These are phyloP conservation scores for Scrobipalpa costella DNA, from an alignment of 2,888 invertebrate species.

Conservation along the genomic window DNA sequence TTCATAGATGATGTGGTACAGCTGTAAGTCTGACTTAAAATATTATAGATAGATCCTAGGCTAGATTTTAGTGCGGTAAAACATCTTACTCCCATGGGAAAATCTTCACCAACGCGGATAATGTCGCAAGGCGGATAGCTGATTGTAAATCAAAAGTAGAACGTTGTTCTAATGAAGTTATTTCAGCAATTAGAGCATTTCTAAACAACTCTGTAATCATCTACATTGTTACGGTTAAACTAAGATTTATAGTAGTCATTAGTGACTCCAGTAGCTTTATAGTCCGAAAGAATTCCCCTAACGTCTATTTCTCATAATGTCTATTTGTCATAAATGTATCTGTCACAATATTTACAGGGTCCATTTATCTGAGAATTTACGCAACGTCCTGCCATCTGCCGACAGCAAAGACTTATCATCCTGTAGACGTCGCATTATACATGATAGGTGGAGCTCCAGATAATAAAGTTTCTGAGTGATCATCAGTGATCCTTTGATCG, in stretches of 20 bases:
- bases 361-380: conserved; percentile 16
- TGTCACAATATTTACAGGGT: conserved; percentile 17
- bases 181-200: not conserved
- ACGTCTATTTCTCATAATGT: conserved; percentile 14
- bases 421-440: not conserved
- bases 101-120: too few relatives aligned
- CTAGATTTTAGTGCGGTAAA: too few relatives aligned
- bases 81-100: too few relatives aligned
- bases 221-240: not conserved
- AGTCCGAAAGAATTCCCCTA: conserved; percentile 12
- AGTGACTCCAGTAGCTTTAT: conserved; percentile 5
- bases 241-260: conserved; percentile 6
- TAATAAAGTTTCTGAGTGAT: too few relatives aligned
- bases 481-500: too few relatives aligned
- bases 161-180: conserved; percentile 40
- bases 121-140: too few relatives aligned
- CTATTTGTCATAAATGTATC: conserved; percentile 21
- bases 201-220: not conserved
- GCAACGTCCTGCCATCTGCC: conserved; percentile 17
- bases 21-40: too few relatives aligned
- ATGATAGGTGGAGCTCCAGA: too few relatives aligned
- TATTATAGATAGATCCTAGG: too few relatives aligned
- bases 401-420: conserved; percentile 1
- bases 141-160: conserved; percentile 37
- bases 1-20: too few relatives aligned